Percentiles rank a stretch among this genome's conserved stretches.
Conservation (phyloP, 2,888 invertebrate genomes). For the Rutpela maculata region DNA sequence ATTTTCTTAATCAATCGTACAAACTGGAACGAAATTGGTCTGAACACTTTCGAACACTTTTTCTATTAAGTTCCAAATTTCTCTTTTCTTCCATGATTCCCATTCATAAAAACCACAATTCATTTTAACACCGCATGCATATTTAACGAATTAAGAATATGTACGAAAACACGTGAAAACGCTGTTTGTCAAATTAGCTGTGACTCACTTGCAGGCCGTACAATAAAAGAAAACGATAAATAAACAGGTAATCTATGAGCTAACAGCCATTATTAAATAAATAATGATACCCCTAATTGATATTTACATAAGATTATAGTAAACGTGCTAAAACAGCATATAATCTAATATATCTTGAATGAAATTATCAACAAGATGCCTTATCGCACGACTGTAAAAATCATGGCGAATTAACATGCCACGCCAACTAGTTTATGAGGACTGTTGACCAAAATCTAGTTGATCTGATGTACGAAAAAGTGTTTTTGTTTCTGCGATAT, state of each 20-base stretch:
- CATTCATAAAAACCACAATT: neutral
- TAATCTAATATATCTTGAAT: slow-evolving; percentile 56
- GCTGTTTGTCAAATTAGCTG: neutral
- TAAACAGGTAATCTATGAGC: slow-evolving; percentile 4
- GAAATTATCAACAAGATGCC: slow-evolving; percentile 51
- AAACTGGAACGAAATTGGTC: no score
- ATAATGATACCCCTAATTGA: slow-evolving; percentile 35
- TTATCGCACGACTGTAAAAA: slow-evolving; percentile 42
- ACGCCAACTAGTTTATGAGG: slow-evolving; percentile 29
- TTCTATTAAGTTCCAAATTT: no score
- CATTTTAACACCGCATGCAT: neutral
- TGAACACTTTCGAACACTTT: no score
- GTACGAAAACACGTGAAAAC: neutral
- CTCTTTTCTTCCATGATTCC: no score
- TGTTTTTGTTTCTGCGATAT: neutral
- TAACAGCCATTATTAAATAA: slow-evolving; percentile 22
- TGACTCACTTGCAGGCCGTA: neutral
- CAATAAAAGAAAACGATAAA: slow-evolving; percentile 16
- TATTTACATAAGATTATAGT: slow-evolving; percentile 39
- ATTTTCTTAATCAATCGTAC: no score
- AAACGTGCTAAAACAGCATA: slow-evolving; percentile 35
- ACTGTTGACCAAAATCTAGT: neutral
- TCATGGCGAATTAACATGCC: slow-evolving; percentile 39
- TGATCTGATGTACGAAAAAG: neutral
- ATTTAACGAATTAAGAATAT: neutral